Conservation (phyloP, 2,113 vertebrate genomes). For the Engraulis encrasicolus region DNA sequence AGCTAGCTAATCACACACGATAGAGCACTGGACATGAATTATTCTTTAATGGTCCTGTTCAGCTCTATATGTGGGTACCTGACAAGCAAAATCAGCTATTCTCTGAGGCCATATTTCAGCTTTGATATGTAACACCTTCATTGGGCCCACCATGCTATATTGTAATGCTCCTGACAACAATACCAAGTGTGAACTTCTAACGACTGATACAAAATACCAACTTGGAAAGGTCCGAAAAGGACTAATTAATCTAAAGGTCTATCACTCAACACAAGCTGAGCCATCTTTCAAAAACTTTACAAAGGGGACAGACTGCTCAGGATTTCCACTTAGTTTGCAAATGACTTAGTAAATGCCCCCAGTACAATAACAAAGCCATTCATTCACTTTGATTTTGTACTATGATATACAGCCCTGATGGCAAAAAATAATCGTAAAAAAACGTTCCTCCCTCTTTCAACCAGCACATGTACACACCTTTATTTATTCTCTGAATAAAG, state of each 20-base stretch:
- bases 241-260: too few relatives aligned
- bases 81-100: too few relatives aligned
- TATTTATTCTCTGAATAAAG: constrained; percentile 7
- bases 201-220: not conserved
- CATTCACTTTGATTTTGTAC: constrained; percentile 11
- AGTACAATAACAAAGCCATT: not conserved
- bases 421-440: not conserved
- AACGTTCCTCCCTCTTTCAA: not conserved
- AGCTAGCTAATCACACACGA: not conserved
- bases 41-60: not conserved
- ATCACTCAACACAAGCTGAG: not conserved
- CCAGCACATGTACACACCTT: not conserved
- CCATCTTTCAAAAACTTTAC: not conserved
- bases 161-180: not conserved
- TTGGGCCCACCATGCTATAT: not conserved
- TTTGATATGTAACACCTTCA: not conserved
- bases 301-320: not conserved
- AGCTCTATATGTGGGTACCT: not conserved
- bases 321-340: constrained; percentile 3
- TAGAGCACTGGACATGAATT: not conserved
- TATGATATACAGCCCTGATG: not conserved
- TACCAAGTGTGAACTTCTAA: not conserved
- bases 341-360: not conserved
- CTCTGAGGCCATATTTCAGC: too few relatives aligned
- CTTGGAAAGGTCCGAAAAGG: not conserved